These are phyloP conservation scores for Dynastes tityus DNA, from an alignment of 2,888 invertebrate species.

Conservation along the genomic window DNA sequence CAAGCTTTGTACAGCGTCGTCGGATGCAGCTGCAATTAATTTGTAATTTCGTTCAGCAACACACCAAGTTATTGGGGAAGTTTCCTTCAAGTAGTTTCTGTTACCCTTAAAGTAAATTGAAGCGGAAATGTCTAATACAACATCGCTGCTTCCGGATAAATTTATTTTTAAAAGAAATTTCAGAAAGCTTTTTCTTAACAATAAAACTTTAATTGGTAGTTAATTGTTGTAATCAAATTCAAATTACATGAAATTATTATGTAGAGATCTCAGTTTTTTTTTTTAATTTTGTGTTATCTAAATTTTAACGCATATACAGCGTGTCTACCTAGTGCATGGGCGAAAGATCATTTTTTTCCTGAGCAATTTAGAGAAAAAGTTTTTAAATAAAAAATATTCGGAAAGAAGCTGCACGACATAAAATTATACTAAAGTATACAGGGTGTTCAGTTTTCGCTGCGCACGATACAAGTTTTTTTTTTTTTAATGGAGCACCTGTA, in stretches of 20 bases:
- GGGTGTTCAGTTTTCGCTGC: no score
- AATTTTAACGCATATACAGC: no score
- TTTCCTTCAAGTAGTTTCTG: slow-evolving; percentile 21
- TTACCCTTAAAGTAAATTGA: slow-evolving; percentile 14
- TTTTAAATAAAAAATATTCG: no score
- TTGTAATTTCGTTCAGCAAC: slow-evolving; percentile 28
- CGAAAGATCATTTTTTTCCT: no score
- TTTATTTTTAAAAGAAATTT: slow-evolving; percentile 16
- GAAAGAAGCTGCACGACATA: no score
- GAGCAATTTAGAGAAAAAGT: no score
- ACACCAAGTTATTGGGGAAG: slow-evolving; percentile 14
- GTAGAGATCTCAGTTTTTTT: not conserved
- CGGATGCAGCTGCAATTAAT: slow-evolving; percentile 38
- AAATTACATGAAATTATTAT: not conserved
- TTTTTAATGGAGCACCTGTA: no score
- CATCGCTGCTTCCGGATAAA: slow-evolving; percentile 13
- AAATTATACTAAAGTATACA: no score
- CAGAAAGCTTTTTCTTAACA: not conserved
- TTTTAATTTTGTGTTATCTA: no score
- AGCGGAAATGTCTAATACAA: slow-evolving; percentile 34
- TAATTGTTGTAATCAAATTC: not conserved
- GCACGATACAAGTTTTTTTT: no score
- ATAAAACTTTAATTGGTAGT: slow-evolving; percentile 12
- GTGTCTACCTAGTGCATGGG: no score
- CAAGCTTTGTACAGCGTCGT: not conserved